Conservation (phyloP, 2,797 vertebrate genomes). For the Iguana delicatissima region DNA sequence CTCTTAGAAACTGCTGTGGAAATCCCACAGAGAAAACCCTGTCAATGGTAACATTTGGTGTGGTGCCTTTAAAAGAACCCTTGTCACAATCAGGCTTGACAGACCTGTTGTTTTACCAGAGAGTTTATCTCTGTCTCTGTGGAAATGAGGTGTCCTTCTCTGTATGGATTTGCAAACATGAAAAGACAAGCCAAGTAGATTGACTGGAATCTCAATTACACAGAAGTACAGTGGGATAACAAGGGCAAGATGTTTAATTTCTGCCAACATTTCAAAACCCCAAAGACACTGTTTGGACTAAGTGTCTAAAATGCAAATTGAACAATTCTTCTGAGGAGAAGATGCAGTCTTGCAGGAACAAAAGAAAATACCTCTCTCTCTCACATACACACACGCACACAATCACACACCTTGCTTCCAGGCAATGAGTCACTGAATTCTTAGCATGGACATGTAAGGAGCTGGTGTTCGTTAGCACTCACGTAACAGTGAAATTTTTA, state of each 20-base stretch:
- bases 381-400: neutral
- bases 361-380: constrained; percentile 33
- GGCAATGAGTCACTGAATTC: constrained; percentile 30
- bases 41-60: rapidly evolving
- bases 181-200: constrained; percentile 37
- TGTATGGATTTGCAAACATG: constrained; percentile 24
- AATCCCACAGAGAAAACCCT: constrained; percentile 23
- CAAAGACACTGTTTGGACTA: constrained; percentile 45
- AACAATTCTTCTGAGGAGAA: constrained; percentile 43
- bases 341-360: constrained; percentile 34
- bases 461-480: constrained; percentile 65
- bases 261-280: constrained; percentile 44
- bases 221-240: neutral
- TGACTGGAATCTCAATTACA: constrained; percentile 42
- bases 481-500: constrained; percentile 65
- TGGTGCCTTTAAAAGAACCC: neutral
- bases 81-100: neutral
- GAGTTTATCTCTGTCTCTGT: constrained; percentile 44
- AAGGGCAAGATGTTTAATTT: neutral
- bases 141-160: constrained; percentile 47
- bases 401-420: constrained; percentile 10
- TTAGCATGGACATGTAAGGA: neutral
- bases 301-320: constrained; percentile 56
- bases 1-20: neutral
- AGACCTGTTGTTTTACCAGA: constrained; percentile 30